Conservation (phyloP, 1,140 invertebrate genomes). For the Aphidius ervi region DNA sequence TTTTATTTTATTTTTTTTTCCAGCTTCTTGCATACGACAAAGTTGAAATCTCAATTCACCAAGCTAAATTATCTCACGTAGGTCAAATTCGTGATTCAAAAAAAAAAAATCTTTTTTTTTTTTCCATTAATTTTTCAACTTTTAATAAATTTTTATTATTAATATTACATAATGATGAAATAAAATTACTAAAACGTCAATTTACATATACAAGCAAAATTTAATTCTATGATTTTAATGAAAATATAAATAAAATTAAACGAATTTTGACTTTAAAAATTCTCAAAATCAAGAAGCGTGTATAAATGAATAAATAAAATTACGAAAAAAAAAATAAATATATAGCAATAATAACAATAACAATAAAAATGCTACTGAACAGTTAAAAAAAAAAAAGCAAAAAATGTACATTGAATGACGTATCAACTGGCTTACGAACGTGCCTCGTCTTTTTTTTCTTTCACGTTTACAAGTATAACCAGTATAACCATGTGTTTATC, state of each 20-base stretch:
- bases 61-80: constrained; percentile 20
- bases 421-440: background rate
- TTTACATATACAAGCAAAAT: no score
- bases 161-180: no score
- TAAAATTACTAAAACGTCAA: no score
- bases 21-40: background rate
- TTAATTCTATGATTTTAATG: no score
- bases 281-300: no score
- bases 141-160: background rate
- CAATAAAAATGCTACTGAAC: no score
- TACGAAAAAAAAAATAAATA: no score
- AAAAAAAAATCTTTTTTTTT: background rate
- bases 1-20: background rate
- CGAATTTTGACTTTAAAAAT: no score
- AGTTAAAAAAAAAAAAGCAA: background rate
- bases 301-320: no score
- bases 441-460: constrained; percentile 18
- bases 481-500: constrained; percentile 32
- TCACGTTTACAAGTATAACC: constrained; percentile 32
- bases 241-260: no score
- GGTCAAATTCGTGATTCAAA: background rate
- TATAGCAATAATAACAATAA: no score
- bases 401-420: background rate
- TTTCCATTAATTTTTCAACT: background rate
- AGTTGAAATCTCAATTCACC: constrained; percentile 5